phyloP scores from a whole-genome alignment of 2,113 vertebrate genomes.

The Leptosomus discolor region DNA sequence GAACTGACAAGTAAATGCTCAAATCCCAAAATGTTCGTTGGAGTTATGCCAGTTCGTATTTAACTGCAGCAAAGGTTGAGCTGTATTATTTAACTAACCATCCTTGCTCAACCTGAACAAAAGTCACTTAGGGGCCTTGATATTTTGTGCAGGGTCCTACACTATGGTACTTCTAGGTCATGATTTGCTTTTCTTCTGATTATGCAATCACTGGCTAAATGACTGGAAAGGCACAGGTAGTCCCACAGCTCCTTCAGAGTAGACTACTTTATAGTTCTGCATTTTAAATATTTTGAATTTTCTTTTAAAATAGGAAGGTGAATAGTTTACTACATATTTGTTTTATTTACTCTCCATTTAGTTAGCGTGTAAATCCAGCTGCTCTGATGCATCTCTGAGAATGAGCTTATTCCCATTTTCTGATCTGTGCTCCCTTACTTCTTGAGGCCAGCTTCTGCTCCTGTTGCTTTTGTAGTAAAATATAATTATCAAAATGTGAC shows the following conservation, averaged over 20 bases:
- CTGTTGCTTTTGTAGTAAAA: not conserved
- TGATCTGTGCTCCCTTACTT: not conserved
- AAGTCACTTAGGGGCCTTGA: not conserved
- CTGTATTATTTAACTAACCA: not conserved
- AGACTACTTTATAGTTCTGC: not conserved
- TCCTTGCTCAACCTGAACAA: not conserved
- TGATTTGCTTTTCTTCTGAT: not conserved
- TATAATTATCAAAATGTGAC: not conserved
- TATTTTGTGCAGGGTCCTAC: not conserved
- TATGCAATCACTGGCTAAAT: not conserved
- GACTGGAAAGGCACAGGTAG: not conserved
- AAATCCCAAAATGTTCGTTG: not conserved
- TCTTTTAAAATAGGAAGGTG: not conserved
- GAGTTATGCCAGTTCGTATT: not conserved
- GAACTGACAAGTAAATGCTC: not conserved
- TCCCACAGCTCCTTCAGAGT: not conserved
- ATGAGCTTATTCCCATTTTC: constrained; percentile 5
- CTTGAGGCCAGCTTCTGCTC: not conserved
- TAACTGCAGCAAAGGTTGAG: not conserved
- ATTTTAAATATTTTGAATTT: constrained; percentile 16
- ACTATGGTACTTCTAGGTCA: not conserved
- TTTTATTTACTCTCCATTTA: not conserved
- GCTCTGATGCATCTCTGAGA: not conserved
- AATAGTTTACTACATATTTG: not conserved
- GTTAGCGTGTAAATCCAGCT: not conserved